Percentiles rank a stretch among this genome's conserved stretches.
These are phyloP conservation scores for Eurypyga helias DNA, from an alignment of 2,113 vertebrate species.

Conservation along the genomic window DNA sequence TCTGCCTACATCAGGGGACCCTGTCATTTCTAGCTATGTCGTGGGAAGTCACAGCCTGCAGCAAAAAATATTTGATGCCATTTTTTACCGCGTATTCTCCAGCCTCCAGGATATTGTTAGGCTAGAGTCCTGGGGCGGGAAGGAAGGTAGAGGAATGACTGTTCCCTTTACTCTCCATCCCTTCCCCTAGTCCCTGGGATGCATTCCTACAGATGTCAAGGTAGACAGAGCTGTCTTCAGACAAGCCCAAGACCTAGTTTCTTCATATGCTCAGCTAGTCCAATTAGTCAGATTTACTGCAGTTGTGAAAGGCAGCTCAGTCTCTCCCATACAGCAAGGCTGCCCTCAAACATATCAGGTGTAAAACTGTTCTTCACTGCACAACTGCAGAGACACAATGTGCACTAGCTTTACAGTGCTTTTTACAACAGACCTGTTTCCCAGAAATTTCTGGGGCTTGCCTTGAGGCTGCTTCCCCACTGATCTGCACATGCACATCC, in stretches of 20 bases:
- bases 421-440: background rate
- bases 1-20: background rate
- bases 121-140: background rate
- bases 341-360: background rate
- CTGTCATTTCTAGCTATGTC: background rate
- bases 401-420: fast-evolving
- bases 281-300: slow-evolving; percentile 51
- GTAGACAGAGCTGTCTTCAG: slow-evolving; percentile 16
- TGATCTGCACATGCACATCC: background rate
- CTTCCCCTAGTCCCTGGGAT: background rate
- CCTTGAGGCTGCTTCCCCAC: background rate
- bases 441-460: background rate
- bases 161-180: background rate
- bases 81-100: background rate
- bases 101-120: background rate
- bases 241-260: slow-evolving; percentile 42
- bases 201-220: slow-evolving; percentile 42
- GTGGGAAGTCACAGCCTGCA: background rate
- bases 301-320: background rate
- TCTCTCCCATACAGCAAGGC: background rate
- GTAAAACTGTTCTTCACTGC: background rate
- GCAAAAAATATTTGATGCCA: background rate
- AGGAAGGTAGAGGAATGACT: background rate
- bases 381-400: background rate
- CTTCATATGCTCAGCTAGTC: background rate